Percentiles rank a stretch among this genome's conserved stretches.
phyloP scores from a whole-genome alignment of 2,888 invertebrate species.

The Temnothorax ravouxi region DNA sequence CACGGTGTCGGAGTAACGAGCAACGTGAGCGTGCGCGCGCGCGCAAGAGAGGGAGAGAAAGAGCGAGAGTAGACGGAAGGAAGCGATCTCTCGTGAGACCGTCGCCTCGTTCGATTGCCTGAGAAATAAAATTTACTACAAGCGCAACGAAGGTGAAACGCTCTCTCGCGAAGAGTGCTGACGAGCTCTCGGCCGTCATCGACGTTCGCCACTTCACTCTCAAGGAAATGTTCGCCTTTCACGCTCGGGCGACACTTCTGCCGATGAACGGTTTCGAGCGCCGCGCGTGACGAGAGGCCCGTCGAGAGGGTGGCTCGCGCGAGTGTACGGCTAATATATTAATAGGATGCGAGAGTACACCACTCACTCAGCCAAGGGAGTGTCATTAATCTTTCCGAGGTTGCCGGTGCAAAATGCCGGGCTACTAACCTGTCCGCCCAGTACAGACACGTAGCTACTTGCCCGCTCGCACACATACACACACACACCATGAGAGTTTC shows the following conservation, averaged over 20 bases:
- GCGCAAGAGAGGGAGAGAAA: not conserved
- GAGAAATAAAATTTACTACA: conserved; percentile 66
- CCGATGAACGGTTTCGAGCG: conserved; percentile 64
- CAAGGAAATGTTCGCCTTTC: conserved; percentile 2
- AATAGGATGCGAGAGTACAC: conserved; percentile 77
- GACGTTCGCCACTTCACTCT: conserved; percentile 14
- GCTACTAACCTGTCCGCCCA: conserved; percentile 50
- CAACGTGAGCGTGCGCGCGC: not conserved
- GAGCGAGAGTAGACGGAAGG: not conserved
- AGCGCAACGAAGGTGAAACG: conserved; percentile 44
- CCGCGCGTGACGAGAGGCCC: conserved; percentile 53
- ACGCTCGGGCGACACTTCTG: conserved; percentile 36
- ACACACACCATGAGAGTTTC: conserved; percentile 31
- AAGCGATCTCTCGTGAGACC: conserved; percentile 39
- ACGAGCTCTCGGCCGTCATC: conserved; percentile 29
- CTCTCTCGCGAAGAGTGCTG: conserved; percentile 36
- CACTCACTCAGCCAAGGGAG: conserved; percentile 72
- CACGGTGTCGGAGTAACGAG: conserved; percentile 46
- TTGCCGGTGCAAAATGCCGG: conserved; percentile 69
- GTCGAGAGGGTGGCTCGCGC: conserved; percentile 55
- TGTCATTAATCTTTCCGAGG: conserved; percentile 79
- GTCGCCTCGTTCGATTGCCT: conserved; percentile 60
- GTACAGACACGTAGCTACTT: conserved; percentile 53
- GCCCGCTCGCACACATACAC: not conserved
- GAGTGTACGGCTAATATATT: conserved; percentile 76